Evolutionary conservation across 2,888 invertebrate genomes (phyloP).

Genomic region (Scrobipalpa costella): DNA sequence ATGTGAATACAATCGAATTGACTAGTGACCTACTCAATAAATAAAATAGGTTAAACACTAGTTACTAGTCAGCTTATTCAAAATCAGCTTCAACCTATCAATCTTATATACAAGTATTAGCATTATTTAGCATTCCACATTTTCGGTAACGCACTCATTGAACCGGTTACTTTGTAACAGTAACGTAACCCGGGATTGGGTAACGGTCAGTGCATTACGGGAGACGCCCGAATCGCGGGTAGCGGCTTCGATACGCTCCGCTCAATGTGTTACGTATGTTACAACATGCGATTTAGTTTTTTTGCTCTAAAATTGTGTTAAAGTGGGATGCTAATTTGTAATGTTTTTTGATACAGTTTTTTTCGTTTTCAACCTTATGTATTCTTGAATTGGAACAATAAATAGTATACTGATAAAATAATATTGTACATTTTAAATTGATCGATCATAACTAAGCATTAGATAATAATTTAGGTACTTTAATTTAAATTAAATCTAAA

Average conservation of each 20-base stretch:
- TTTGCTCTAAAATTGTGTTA: constrained; percentile 12
- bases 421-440: too few species aligned
- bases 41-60: neutral
- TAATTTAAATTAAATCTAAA: too few species aligned
- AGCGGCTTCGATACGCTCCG: constrained; percentile 38
- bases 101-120: neutral
- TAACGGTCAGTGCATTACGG: constrained; percentile 48
- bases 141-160: constrained; percentile 19
- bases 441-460: too few species aligned
- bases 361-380: too few species aligned
- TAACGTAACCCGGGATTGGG: constrained; percentile 46
- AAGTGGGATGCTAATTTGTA: neutral
- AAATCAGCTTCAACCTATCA: neutral
- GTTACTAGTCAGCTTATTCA: neutral
- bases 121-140: neutral
- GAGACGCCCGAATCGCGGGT: constrained; percentile 22
- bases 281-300: constrained; percentile 19
- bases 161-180: constrained; percentile 18
- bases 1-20: neutral
- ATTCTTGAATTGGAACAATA: too few species aligned
- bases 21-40: neutral
- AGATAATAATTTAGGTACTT: too few species aligned
- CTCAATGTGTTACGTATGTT: constrained; percentile 40
- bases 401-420: too few species aligned
- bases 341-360: too few species aligned